Evolutionary conservation across 2,888 invertebrate species (phyloP), one percentile per base, ranked within the genome.

Genomic region (Emmelina monodactyla): DNA sequence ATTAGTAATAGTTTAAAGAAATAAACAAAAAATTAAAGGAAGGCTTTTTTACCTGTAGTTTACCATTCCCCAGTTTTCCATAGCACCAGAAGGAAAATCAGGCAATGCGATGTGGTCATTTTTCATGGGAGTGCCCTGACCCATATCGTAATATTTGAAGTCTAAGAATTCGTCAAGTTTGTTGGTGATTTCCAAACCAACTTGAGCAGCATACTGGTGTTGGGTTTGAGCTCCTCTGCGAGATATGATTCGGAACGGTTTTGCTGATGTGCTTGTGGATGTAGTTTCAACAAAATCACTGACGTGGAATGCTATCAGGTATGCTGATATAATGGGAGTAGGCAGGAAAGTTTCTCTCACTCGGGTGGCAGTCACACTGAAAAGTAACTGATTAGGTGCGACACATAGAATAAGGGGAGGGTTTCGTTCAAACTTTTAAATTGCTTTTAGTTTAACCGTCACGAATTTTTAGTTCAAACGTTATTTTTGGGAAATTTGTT

Each of bases 61-160:
- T 2, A 91, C 85, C 55, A 92, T 81, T 39, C 92, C 92, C 91
- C 91, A 92, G 62, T 92, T 92, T 62, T 91, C 91, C 91, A 92
- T 91, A 44, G 91, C 91, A 45, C 88, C 88, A 44, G 88, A 86
- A 7, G 86, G 82, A 61, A 91, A 90, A 55, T 91, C 89, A 7
- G 91, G 88, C 34, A 92, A 78, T 12, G 91, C 91, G 19, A 90
- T 87, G 43, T 90, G 85, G 50, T 92, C 91, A 28, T 79, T 79
- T 49, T 79, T 79, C 57, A 87, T 81, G 0, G 61, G 49, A 13
- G 50, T 41, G 13, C 68, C 72, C 37, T 70, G 63, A 2, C 84
- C 83, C 73, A 87, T 86, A 12, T 73, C 64, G 34, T 85, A 65
- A 41, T 82, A 83, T 2, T 61, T 42, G 36, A 78, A 55, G 2